phyloP scores from a whole-genome alignment of 2,888 invertebrate species.

The Caenorhabditis japonica region DNA sequence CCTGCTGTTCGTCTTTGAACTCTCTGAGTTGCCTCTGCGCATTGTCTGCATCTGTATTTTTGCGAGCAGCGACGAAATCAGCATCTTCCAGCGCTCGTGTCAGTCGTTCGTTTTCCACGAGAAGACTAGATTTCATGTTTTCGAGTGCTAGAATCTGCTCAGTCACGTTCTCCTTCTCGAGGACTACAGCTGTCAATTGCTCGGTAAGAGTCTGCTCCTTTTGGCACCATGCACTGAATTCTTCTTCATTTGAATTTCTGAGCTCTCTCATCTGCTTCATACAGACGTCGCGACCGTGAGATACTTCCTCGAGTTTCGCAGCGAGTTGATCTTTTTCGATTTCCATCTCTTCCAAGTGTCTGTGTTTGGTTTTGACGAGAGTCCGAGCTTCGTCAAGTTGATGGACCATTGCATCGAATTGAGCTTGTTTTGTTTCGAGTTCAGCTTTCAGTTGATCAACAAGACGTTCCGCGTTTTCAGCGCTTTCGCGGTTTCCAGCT shows the following conservation, averaged over 20 bases:
- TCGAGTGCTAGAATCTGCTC: slow-evolving; percentile 10
- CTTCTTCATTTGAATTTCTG: slow-evolving; percentile 25
- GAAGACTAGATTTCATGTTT: slow-evolving; percentile 4
- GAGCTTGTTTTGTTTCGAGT: slow-evolving; percentile 6
- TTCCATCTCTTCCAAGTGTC: slow-evolving; percentile 32
- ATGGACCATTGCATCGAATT: background rate
- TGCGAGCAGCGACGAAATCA: background rate
- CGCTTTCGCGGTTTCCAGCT: slow-evolving; percentile 12
- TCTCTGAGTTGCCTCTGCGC: background rate
- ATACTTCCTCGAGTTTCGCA: slow-evolving; percentile 1
- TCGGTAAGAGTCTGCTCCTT: slow-evolving; percentile 7
- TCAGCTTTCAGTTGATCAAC: background rate
- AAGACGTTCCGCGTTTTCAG: slow-evolving; percentile 2
- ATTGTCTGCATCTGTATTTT: slow-evolving; percentile 16
- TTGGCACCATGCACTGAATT: slow-evolving; percentile 11
- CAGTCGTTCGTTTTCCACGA: slow-evolving; percentile 8
- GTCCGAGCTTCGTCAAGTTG: slow-evolving; percentile 6
- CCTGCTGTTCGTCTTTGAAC: background rate
- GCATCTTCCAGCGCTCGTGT: background rate
- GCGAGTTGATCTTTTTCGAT: slow-evolving; percentile 3
- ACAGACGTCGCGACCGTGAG: background rate
- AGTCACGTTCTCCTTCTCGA: background rate
- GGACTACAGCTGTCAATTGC: background rate
- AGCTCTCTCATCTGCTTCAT: slow-evolving; percentile 29
- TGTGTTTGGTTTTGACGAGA: background rate